These are phyloP conservation scores for Agriopis marginaria DNA, from an alignment of 2,888 invertebrate genomes.

Conservation along the genomic window DNA sequence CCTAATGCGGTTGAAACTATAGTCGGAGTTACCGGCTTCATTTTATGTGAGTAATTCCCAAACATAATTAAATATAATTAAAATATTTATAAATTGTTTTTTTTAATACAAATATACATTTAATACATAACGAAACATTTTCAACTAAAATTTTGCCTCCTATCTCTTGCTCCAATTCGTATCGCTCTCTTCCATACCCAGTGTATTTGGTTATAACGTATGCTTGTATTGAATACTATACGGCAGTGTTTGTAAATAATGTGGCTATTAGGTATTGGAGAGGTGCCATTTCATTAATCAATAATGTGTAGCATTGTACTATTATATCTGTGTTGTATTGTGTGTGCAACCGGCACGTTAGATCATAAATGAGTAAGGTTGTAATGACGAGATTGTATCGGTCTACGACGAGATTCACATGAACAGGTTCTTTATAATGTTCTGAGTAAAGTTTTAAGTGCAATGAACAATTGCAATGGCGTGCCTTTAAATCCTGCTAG, in stretches of 20 bases:
- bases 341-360: slow-evolving; percentile 2
- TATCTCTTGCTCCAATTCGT: too few species aligned
- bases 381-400: neutral
- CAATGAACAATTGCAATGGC: too few species aligned
- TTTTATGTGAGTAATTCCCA: too few species aligned
- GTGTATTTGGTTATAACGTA: neutral
- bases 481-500: too few species aligned
- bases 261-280: slow-evolving; percentile 50
- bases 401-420: neutral
- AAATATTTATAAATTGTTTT: too few species aligned
- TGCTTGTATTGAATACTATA: slow-evolving; percentile 15
- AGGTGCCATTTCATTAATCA: slow-evolving; percentile 59
- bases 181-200: too few species aligned
- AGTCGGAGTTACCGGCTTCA: too few species aligned
- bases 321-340: slow-evolving; percentile 1
- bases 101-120: too few species aligned
- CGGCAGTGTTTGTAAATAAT: slow-evolving; percentile 62
- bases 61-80: too few species aligned
- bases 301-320: slow-evolving; percentile 23
- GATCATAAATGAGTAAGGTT: slow-evolving; percentile 8
- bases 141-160: too few species aligned
- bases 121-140: too few species aligned
- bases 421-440: neutral
- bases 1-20: too few species aligned
- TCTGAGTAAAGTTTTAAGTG: neutral